phyloP scores from a whole-genome alignment of 2,113 vertebrate species.

The Piprites chloris region DNA sequence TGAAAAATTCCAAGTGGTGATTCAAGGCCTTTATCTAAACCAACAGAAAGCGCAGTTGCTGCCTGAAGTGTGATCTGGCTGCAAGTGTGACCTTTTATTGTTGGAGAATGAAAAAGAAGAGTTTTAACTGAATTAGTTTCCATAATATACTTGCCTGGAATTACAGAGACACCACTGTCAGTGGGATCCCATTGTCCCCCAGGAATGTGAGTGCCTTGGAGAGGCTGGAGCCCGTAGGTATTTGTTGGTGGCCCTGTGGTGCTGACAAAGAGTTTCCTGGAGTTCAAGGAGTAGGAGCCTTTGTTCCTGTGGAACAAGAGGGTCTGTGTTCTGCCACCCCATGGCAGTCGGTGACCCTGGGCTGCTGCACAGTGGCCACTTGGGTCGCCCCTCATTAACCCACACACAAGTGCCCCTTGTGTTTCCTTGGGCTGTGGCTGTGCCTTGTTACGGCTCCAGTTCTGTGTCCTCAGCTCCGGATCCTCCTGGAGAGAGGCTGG shows the following conservation, averaged over 20 bases:
- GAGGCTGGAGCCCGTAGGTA: not conserved
- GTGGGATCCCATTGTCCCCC: not conserved
- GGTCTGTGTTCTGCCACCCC: not conserved
- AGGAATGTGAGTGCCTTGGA: not conserved
- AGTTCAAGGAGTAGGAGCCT: conserved; percentile 24
- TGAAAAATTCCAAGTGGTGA: not conserved
- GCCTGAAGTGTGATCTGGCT: not conserved
- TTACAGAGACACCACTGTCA: not conserved
- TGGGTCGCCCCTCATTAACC: not conserved
- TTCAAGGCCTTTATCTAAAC: not conserved
- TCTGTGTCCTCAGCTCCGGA: not conserved
- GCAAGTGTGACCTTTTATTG: not conserved
- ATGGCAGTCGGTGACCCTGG: not conserved
- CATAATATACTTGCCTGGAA: not conserved
- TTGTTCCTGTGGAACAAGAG: not conserved
- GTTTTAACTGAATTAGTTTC: not conserved
- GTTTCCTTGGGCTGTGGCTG: accelerated
- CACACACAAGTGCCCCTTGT: not conserved
- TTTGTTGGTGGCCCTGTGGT: not conserved
- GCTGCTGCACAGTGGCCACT: not conserved
- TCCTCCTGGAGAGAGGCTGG: accelerated
- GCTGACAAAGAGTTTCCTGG: not conserved
- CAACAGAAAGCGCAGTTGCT: not conserved
- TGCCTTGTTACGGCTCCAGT: accelerated
- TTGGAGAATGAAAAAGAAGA: not conserved